Evolutionary conservation across 2,888 invertebrate genomes (phyloP), one percentile per base, ranked within the genome.

Genomic region (Drosophila mimetica): DNA sequence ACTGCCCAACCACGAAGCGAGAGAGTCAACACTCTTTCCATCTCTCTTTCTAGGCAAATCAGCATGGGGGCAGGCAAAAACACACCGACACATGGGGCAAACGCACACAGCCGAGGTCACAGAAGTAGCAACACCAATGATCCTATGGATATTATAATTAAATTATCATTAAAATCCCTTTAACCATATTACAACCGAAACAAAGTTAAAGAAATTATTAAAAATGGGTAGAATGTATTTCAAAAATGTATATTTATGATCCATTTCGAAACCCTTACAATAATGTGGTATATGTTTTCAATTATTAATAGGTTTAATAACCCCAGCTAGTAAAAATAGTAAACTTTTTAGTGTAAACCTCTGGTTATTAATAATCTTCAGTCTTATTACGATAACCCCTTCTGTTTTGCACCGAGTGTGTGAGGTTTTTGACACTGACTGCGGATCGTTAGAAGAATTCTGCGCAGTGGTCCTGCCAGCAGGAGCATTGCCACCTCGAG

Each of bases 401-500:
- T 22, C 39, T 61, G 60, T 61, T 16, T 28, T 6, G 14, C 16
- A 32, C 37, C 58, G 14, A 55, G 64, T 67, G 77, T 66, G 74
- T 80, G 79, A 89, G 88, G 85, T 82, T 84, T 80, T 88, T 89
- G 89, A 89, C 86, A 89, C 88, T 88, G 84, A 55, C 75, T 71
- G 69, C 57, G 52, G 48, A 54, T 67, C 72, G 69, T 71, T 75
- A 85, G 84, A 73, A 71, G 74, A 84, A 78, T 84, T 86, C 85
- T 88, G 85, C 89, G 89, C 89, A 84, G 76, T 88, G 84, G 79
- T 86, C 85, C 89, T 81, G 70, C 64, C 54, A 51, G 64, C 70
- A 51, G 55, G 34, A 52, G 48, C 34, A 39, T 39, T 36, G 8
- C 22, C 48, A 41, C 37, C 32, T 32, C 53, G 36, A 41, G 13